Evolutionary conservation across 2,888 invertebrate species (phyloP).

Genomic region (Orchesellides sinensis): DNA sequence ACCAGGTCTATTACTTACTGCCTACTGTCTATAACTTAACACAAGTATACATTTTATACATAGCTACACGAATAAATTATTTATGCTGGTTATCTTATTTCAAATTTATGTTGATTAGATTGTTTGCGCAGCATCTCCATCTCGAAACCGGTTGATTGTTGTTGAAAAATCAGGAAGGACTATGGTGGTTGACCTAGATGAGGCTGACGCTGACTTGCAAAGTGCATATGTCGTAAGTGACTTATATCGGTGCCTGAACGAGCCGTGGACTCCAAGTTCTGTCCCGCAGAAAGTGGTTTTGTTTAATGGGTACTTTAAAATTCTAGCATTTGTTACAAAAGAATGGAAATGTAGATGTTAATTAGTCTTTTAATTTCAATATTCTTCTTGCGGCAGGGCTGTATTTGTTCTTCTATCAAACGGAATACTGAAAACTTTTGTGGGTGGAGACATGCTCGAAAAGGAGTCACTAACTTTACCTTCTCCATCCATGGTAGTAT

Average conservation of each 20-base stretch:
- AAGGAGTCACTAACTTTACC: conserved; percentile 35
- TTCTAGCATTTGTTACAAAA: neutral
- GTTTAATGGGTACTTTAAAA: conserved; percentile 63
- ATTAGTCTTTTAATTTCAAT: no score
- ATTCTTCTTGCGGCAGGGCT: conserved; percentile 44
- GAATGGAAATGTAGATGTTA: no score
- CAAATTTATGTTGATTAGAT: conserved; percentile 49
- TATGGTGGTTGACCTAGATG: conserved; percentile 5
- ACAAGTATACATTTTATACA: neutral
- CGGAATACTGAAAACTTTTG: conserved; percentile 63
- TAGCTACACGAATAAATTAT: neutral
- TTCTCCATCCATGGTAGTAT: conserved; percentile 15
- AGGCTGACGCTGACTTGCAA: no score
- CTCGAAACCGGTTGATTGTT: conserved; percentile 48
- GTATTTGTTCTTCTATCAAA: conserved; percentile 67
- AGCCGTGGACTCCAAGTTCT: no score
- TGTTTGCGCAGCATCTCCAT: conserved; percentile 53
- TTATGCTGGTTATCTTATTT: conserved; percentile 2
- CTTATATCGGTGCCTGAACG: no score
- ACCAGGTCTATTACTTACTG: neutral
- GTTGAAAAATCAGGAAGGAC: conserved; percentile 57
- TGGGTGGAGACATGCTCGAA: conserved; percentile 34
- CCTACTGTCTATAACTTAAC: no score
- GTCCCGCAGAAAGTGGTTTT: conserved; percentile 45
- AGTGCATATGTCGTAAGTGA: no score